Conservation (phyloP, 2,888 invertebrate species). For the Tipula helvola region DNA sequence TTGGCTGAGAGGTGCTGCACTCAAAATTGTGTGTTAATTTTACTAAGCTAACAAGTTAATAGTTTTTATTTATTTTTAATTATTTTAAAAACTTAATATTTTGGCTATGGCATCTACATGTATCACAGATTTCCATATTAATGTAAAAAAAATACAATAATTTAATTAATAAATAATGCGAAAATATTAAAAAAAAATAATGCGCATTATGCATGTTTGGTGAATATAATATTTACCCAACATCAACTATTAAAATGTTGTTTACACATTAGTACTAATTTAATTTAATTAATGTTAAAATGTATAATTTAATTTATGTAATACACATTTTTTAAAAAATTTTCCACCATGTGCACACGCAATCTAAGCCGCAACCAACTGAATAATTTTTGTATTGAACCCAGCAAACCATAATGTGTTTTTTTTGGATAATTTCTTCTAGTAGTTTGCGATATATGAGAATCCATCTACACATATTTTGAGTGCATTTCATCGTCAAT, state of each 20-base stretch:
- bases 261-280: neutral
- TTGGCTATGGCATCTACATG: neutral
- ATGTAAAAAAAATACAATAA: neutral
- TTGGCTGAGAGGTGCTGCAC: neutral
- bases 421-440: neutral
- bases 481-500: neutral
- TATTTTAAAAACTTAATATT: neutral
- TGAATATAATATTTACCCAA: neutral
- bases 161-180: neutral
- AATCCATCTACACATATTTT: neutral
- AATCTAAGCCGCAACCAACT: neutral
- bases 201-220: neutral
- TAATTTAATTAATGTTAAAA: neutral
- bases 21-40: neutral
- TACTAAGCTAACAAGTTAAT: neutral
- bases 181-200: neutral
- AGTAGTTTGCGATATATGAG: neutral
- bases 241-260: neutral
- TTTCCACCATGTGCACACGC: neutral
- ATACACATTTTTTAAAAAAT: neutral
- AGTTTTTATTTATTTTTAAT: neutral
- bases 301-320: neutral
- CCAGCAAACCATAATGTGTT: neutral
- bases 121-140: neutral
- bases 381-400: neutral